Evolutionary conservation across 2,113 vertebrate genomes (phyloP).

Genomic region (Sigmodon hispidus): DNA sequence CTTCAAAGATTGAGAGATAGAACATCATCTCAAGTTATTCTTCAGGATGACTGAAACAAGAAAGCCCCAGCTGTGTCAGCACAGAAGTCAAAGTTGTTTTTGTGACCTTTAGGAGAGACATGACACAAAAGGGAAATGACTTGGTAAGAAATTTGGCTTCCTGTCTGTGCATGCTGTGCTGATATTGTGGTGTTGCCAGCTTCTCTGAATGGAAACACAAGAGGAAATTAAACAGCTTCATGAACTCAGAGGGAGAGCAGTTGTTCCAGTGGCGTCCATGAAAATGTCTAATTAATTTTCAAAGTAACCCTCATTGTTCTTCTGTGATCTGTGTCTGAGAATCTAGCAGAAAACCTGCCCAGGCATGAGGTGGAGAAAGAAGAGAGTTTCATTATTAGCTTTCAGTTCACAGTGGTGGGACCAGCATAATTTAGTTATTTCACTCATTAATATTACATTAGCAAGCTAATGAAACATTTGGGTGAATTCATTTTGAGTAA

Average conservation of each 20-base stretch:
- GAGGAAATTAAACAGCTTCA: constrained; percentile 87
- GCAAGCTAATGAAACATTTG: constrained; percentile 89
- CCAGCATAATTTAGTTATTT: constrained; percentile 83
- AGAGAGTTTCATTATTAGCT: constrained; percentile 83
- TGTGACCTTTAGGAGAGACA: constrained; percentile 83
- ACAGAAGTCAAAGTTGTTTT: constrained; percentile 81
- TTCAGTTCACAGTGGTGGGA: constrained; percentile 79
- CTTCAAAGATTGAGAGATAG: constrained; percentile 79
- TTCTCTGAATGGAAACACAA: constrained; percentile 86
- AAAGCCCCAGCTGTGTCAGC: constrained; percentile 84
- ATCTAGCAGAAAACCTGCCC: constrained; percentile 82
- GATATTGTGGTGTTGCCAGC: constrained; percentile 84
- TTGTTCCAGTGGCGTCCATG: constrained; percentile 87
- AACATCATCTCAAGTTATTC: constrained; percentile 79
- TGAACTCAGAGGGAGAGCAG: constrained; percentile 86
- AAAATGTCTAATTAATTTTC: constrained; percentile 87
- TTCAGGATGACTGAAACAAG: constrained; percentile 75
- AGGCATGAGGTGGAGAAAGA: constrained; percentile 79
- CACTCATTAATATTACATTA: constrained; percentile 89
- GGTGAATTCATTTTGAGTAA: constrained; percentile 89
- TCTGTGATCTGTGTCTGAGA: constrained; percentile 86
- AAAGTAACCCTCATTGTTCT: constrained; percentile 87
- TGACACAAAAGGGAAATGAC: constrained; percentile 85
- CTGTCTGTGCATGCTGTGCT: constrained; percentile 81
- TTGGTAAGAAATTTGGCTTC: constrained; percentile 84